Percentiles rank a stretch among this genome's conserved stretches.
Evolutionary conservation across 2,113 vertebrate species (phyloP).

Genomic region (Phocoena sinus): DNA sequence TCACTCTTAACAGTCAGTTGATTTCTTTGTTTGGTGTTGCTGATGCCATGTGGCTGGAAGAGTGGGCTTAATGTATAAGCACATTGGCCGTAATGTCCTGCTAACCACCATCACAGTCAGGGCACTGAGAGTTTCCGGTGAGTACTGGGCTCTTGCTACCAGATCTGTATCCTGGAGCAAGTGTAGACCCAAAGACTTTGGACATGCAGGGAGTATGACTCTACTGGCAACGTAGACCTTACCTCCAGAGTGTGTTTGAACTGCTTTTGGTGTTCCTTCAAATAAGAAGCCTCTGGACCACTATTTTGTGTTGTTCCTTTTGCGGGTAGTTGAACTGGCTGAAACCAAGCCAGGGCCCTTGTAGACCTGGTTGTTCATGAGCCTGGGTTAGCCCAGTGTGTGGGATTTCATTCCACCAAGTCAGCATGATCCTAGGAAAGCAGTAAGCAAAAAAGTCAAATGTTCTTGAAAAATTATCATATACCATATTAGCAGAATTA

Average conservation of each 20-base stretch:
- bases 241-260: neutral
- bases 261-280: neutral
- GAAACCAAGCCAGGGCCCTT: neutral
- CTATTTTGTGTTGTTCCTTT: neutral
- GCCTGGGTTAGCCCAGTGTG: neutral
- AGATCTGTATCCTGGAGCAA: neutral
- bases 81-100: rapidly evolving
- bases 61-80: neutral
- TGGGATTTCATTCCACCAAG: neutral
- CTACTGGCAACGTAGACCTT: neutral
- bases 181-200: neutral
- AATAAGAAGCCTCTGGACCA: neutral
- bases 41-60: neutral
- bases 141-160: neutral
- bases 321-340: neutral
- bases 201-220: neutral
- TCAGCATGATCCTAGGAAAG: neutral
- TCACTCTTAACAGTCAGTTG: neutral
- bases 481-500: neutral
- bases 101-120: neutral
- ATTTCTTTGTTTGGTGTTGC: neutral
- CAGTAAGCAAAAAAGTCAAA: neutral
- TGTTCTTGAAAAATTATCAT: neutral
- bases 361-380: neutral
- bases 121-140: neutral